A percentile compares a stretch with the other conserved stretches of the same genome.
Evolutionary conservation across 2,888 invertebrate species (phyloP).

Genomic region (Dioctria linearis): DNA sequence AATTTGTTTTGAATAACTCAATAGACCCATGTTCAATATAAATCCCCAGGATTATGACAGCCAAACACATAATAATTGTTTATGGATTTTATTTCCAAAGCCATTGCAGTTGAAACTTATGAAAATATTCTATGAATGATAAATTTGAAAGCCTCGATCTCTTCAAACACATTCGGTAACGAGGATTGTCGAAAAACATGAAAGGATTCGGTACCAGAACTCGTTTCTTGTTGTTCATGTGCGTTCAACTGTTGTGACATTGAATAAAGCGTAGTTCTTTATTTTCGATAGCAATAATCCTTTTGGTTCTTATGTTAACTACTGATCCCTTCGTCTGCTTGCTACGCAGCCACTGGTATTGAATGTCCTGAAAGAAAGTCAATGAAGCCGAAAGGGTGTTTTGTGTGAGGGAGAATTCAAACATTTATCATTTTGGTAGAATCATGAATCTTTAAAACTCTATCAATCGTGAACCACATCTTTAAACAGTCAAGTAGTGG

Average conservation of each 20-base stretch:
- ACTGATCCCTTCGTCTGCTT: not conserved
- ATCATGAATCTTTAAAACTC: conserved; percentile 18
- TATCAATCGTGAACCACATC: conserved; percentile 21
- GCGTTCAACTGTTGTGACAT: conserved; percentile 48
- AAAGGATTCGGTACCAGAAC: not conserved
- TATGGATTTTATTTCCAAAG: conserved; percentile 24
- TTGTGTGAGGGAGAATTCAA: conserved; percentile 24
- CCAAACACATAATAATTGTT: conserved; percentile 13
- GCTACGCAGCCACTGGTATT: conserved; percentile 34
- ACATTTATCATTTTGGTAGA: conserved; percentile 34
- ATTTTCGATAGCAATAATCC: not conserved
- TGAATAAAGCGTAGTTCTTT: conserved; percentile 35
- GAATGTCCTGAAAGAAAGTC: conserved; percentile 39
- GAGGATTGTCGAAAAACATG: conserved; percentile 4
- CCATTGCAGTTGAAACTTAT: not conserved
- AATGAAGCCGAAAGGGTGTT: conserved; percentile 37
- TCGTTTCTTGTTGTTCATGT: conserved; percentile 17
- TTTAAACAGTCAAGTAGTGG: conserved; percentile 25
- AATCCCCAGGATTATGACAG: conserved; percentile 37
- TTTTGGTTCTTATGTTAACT: not conserved
- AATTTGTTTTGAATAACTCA: not conserved
- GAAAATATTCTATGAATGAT: conserved; percentile 20
- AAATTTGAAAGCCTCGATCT: not conserved
- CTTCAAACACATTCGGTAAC: not conserved
- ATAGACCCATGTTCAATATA: not conserved